Conservation (phyloP, 2,797 vertebrate species). For the Gymnothorax reevesii region DNA sequence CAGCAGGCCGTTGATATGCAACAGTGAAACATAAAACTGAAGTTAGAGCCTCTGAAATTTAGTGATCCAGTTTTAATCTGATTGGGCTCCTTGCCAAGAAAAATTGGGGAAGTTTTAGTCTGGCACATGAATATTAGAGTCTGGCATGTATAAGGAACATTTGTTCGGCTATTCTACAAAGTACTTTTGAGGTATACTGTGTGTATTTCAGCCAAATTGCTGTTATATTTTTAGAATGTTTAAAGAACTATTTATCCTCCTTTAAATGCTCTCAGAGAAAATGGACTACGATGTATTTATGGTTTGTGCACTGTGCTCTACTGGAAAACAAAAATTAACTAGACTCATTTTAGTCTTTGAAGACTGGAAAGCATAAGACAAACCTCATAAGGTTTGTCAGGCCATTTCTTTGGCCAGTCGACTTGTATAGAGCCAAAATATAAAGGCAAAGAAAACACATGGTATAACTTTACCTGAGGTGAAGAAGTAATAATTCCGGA, state of each 20-base stretch:
- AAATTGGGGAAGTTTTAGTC: not conserved
- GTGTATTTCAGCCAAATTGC: not conserved
- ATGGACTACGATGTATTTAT: no score
- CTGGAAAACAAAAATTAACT: not conserved
- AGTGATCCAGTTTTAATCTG: not conserved
- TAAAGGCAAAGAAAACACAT: no score
- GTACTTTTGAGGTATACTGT: not conserved
- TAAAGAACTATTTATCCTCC: not conserved
- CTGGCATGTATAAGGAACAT: not conserved
- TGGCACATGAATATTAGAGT: slow-evolving; percentile 1
- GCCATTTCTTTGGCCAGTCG: not conserved
- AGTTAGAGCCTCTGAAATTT: not conserved
- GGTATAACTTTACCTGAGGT: no score
- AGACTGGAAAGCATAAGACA: not conserved
- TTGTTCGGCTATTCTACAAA: not conserved
- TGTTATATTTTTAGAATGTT: not conserved
- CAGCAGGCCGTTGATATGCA: not conserved
- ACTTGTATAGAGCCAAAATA: not conserved
- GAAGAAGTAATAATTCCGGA: no score
- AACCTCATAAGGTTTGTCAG: not conserved
- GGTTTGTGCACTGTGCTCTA: not conserved
- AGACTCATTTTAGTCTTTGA: not conserved
- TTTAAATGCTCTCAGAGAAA: not conserved
- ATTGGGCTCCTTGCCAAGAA: not conserved
- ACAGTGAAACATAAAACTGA: not conserved